Base-by-base conservation (phyloP, 2,113 vertebrate species). In the Dicerorhinus sumatrensis region DNA sequence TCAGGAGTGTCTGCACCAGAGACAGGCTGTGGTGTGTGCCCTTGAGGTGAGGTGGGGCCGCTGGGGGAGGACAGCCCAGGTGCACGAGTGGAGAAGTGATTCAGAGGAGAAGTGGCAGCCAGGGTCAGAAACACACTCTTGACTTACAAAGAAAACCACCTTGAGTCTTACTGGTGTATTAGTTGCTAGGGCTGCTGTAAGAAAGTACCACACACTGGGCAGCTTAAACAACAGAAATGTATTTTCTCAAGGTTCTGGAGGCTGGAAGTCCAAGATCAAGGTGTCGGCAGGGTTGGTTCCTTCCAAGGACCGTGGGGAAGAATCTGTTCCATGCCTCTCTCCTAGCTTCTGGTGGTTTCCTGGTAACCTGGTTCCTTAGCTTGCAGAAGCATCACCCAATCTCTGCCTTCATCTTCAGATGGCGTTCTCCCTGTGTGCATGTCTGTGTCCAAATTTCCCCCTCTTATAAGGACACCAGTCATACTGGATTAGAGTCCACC, bases 1-100 rank as follows among this genome's bases (percentile, higher is more conserved):
- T 36, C 3, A 0, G 11, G 36, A 27, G 17, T 42, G 17, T 21
- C 29, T 70, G 36, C 13, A 3, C 18, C 39, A 70, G 20, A 27
- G 9, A 18, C 48, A n/a, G 81, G n/a, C 60, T 46, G 29, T 6
- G 33, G 29, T 5, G 1, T n/a, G 33, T 60, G 9, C 36, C 48
- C 56, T 39, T 0, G 0, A 76, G 48, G n/a, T 16, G 60, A 83
- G 36, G 6, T 2, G 33, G 33, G 13, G 12, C 54, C 2, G 0
- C n/a, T 3, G 1, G 6, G 14, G 9, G 60, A 29, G 17, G 36
- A 1, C 31, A 12, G 4, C 62, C n/a, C 8, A 21, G 54, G 21
- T 2, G 4, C 29, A 1, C 16, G 3, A 2, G 8, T 2, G 2
- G 54, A 72, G 60, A 27, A 46, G 67, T 25, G 14, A 56, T 25